Evolutionary conservation across 2,888 invertebrate genomes (phyloP), one percentile per base, ranked within the genome.

Genomic region (Oligia strigilis): DNA sequence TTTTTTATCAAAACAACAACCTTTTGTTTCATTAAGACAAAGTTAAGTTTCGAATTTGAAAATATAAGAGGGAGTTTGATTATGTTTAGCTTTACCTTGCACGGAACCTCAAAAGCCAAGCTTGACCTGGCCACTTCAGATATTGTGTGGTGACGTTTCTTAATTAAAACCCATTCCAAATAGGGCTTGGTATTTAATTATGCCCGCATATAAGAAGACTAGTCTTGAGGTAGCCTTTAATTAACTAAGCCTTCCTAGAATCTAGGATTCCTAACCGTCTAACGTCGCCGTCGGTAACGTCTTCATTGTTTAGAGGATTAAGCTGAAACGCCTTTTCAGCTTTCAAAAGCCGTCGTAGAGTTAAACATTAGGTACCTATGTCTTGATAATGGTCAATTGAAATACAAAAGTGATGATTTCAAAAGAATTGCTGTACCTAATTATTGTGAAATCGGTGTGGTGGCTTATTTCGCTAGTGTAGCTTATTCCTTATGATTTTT

Each of bases 91-190:
- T 58, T 11, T 13, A 13, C 60, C 13, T 9, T n/a, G 14, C 6
- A 62, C 4, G 14, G 36, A 58, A 36, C 5, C 19, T 36, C 8
- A 40, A 83, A 66, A 43, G 11, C 23, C 13, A 23, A 65, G 52
- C 14, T 69, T 40, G 55, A 43, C 49, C 60, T 58, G n/a, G 8
- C 29, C 11, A 40, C n/a, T 62, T 52, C n/a, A 62, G 14, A 69
- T 70, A 75, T 85, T 75, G n/a, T 72, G 49, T 67, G 78, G 78
- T 69, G 67, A 64, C 36, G 52, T 65, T 36, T 66, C 65, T 82
- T 83, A 85, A 87, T 77, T 71, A 77, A 88, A 86, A 86, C 82
- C 55, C 65, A 78, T 73, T 83, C 52, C 36, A 69, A 75, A 67
- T 40, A 75, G 36, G 69, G 46, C 76, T 74, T 72, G 66, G 72